phyloP scores from a whole-genome alignment of 2,113 vertebrate genomes.

The Puffinus mauretanicus region DNA sequence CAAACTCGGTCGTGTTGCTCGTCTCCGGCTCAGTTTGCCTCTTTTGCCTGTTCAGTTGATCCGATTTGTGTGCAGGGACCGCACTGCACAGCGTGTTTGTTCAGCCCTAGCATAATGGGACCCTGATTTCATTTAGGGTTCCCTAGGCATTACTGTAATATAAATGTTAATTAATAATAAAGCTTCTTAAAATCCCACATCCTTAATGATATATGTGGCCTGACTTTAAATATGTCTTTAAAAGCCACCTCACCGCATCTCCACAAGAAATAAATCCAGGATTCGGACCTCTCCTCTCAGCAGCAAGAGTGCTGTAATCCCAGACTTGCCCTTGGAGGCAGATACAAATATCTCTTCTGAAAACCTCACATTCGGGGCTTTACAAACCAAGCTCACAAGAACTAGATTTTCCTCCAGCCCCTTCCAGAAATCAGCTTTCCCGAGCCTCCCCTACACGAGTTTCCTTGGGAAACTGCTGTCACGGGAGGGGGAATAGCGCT shows the following conservation, averaged over 20 bases:
- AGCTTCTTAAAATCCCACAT: neutral
- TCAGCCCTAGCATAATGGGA: neutral
- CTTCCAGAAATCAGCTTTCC: neutral
- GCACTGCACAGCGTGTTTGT: neutral
- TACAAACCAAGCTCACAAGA: neutral
- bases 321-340: neutral
- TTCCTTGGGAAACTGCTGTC: neutral
- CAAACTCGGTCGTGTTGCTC: rapidly evolving
- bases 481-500: neutral
- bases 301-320: neutral
- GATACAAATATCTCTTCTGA: neutral
- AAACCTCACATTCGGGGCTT: neutral
- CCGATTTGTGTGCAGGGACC: neutral
- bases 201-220: neutral
- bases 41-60: no score
- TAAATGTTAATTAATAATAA: conserved; percentile 2
- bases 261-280: neutral
- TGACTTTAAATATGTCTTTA: neutral
- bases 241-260: neutral
- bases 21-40: neutral
- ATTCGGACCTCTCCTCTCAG: neutral
- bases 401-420: neutral
- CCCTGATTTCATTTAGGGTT: neutral
- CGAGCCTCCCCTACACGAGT: rapidly evolving
- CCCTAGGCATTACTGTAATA: neutral